A percentile compares a stretch with the other conserved stretches of the same genome.
Evolutionary conservation across 2,113 vertebrate species (phyloP).

Genomic region (Mustela lutreola): DNA sequence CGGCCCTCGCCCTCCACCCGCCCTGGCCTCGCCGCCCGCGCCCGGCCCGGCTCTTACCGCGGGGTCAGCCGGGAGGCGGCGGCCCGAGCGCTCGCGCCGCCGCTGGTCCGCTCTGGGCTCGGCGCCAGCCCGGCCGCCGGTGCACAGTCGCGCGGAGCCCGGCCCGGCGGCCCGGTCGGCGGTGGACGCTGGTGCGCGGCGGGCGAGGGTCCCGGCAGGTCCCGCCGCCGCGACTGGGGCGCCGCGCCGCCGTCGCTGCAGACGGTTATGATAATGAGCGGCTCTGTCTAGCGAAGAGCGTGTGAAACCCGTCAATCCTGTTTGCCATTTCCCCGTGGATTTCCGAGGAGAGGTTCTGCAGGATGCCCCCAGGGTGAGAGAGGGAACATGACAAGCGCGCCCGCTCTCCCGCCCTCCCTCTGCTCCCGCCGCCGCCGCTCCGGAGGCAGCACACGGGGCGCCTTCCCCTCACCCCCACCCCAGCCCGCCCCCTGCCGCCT

Average conservation of each 20-base stretch:
- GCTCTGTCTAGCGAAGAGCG: constrained; percentile 80
- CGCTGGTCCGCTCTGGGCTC: constrained; percentile 61
- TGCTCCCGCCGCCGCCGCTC: constrained; percentile 63
- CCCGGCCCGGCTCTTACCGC: constrained; percentile 72
- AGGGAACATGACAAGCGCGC: constrained; percentile 80
- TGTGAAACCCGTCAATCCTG: constrained; percentile 83
- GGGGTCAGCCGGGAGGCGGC: constrained; percentile 68
- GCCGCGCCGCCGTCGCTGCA: constrained; percentile 73
- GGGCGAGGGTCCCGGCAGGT: constrained; percentile 74
- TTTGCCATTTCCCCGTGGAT: constrained; percentile 84
- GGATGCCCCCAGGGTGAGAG: constrained; percentile 83
- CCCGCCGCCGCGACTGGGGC: constrained; percentile 70
- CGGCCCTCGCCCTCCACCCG: background rate
- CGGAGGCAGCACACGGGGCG: constrained; percentile 68
- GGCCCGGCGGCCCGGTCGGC: constrained; percentile 50
- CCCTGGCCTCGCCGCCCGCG: background rate
- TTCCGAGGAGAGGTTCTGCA: constrained; percentile 73
- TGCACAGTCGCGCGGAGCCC: constrained; percentile 43
- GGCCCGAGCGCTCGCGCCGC: constrained; percentile 68
- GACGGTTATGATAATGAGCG: constrained; percentile 82
- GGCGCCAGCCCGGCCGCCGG: constrained; percentile 62
- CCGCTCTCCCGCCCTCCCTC: constrained; percentile 55
- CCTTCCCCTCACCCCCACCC: constrained; percentile 74
- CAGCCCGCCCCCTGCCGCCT: constrained; percentile 67
- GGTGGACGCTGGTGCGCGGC: constrained; percentile 56